Conservation (phyloP, 2,113 vertebrate species). For the Aptenodytes patagonicus region DNA sequence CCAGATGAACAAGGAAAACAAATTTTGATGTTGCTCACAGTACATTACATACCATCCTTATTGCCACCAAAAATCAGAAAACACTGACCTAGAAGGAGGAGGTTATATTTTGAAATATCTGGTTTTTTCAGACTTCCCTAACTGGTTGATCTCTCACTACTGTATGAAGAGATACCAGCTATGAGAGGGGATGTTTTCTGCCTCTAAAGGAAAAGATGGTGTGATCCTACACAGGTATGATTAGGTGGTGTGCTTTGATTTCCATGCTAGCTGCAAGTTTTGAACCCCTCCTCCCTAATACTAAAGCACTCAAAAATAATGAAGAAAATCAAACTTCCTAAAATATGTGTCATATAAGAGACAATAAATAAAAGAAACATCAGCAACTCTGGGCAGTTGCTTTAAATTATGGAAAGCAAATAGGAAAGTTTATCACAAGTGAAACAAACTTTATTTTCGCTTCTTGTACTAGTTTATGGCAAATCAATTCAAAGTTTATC, state of each 20-base stretch:
- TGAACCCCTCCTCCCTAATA: neutral
- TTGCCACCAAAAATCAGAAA: neutral
- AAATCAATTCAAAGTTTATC: neutral
- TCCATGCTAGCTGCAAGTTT: neutral
- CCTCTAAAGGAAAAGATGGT: neutral
- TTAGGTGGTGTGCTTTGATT: neutral
- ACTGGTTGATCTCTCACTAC: neutral
- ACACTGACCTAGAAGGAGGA: neutral
- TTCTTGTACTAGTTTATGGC: neutral
- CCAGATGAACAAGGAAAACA: neutral
- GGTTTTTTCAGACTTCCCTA: neutral
- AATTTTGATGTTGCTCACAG: neutral
- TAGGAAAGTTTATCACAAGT: neutral
- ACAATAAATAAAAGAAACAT: neutral
- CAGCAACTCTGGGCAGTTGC: neutral
- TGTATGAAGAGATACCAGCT: neutral
- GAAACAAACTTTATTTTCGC: neutral
- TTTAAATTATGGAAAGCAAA: neutral
- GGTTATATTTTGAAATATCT: neutral
- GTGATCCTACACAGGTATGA: neutral
- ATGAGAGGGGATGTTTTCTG: neutral
- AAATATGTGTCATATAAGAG: neutral
- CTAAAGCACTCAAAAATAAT: neutral
- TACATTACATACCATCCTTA: neutral
- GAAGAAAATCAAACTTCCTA: neutral